A percentile compares a stretch with the other conserved stretches of the same genome.
Conservation (phyloP, 2,888 invertebrate species). For the Ennomos quercinarius region DNA sequence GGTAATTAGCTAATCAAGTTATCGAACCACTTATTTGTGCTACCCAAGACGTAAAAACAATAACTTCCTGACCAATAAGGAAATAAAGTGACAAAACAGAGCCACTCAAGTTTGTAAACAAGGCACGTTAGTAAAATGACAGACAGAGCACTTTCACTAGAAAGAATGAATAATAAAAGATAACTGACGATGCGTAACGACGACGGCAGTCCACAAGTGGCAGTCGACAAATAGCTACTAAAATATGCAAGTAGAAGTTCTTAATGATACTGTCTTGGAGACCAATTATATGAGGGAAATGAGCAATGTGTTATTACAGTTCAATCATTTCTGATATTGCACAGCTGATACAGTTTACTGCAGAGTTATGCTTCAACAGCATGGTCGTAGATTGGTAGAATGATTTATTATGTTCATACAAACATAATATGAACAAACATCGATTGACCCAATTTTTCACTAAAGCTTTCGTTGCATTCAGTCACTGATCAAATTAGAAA, state of each 20-base stretch:
- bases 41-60: slow-evolving; percentile 10
- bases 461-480: no score
- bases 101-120: slow-evolving; percentile 54
- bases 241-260: slow-evolving; percentile 21
- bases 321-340: no score
- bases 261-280: not conserved
- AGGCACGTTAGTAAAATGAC: slow-evolving; percentile 67
- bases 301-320: no score
- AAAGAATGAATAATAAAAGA: slow-evolving; percentile 63
- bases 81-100: slow-evolving; percentile 54
- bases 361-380: no score
- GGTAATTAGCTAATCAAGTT: not conserved
- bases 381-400: no score
- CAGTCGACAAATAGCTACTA: slow-evolving; percentile 37
- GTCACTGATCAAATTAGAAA: no score
- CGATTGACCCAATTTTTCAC: no score
- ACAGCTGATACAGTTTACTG: no score
- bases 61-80: slow-evolving; percentile 46
- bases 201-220: not conserved
- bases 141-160: slow-evolving; percentile 73
- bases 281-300: no score
- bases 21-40: no score
- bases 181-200: slow-evolving; percentile 57
- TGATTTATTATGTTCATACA: no score
- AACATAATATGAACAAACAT: no score